Conservation (phyloP, 1,140 invertebrate species). For the roundworm (Caenorhabditis elegans) region DNA sequence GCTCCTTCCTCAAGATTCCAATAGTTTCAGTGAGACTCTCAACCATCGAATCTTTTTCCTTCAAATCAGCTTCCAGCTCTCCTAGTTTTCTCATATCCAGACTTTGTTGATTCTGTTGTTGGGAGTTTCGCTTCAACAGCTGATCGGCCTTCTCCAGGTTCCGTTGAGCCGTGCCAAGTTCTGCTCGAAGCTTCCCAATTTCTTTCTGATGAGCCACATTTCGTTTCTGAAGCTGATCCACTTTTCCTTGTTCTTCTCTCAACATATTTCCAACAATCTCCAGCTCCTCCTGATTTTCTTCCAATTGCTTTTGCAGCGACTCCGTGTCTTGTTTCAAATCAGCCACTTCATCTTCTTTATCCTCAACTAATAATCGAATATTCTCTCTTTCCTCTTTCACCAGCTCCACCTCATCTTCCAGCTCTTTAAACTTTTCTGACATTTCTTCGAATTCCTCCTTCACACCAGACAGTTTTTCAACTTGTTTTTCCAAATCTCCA, state of each 20-base stretch:
- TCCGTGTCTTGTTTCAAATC: neutral
- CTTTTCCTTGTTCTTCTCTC: neutral
- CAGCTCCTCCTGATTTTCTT: neutral
- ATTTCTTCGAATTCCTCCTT: neutral
- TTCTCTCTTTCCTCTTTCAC: neutral
- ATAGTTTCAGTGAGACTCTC: neutral
- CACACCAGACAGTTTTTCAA: neutral
- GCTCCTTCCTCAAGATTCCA: neutral
- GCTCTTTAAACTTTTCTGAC: neutral
- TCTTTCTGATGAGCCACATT: neutral
- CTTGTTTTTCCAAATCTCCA: neutral
- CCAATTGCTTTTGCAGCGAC: neutral
- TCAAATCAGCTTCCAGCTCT: conserved; percentile 5
- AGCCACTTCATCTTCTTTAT: neutral
- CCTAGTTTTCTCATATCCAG: neutral
- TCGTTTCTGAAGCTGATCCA: neutral
- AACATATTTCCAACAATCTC: neutral
- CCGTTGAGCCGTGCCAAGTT: neutral
- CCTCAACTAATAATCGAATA: neutral
- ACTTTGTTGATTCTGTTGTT: neutral
- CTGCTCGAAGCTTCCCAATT: neutral
- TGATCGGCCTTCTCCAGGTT: neutral
- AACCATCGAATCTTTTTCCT: conserved; percentile 3
- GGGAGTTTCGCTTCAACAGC: neutral
- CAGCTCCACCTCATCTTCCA: neutral